Conservation (phyloP, 1,140 invertebrate species). For the Oscheius sp. region DNA sequence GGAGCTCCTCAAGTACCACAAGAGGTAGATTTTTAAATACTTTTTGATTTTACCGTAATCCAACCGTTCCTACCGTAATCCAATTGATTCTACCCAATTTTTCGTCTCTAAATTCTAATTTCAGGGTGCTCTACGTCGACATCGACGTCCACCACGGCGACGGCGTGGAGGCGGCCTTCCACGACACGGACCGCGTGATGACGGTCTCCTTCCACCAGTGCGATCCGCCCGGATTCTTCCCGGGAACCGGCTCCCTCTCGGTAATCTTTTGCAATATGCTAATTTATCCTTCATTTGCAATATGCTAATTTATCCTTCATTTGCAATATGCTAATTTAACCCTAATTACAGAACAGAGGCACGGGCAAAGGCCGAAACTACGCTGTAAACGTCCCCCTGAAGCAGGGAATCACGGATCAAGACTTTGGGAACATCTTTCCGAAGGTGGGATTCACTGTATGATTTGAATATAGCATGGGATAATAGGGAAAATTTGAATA, state of each 20-base stretch:
- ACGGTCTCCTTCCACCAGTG: constrained; percentile 87
- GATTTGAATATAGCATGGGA: neutral
- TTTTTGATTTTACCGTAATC: too few relatives aligned
- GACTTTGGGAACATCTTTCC: constrained; percentile 78
- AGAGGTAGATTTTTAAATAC: constrained; percentile 2
- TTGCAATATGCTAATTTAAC: neutral
- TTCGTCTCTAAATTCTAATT: too few relatives aligned
- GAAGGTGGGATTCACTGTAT: constrained; percentile 66
- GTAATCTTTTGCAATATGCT: constrained; percentile 54
- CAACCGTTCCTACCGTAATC: too few relatives aligned
- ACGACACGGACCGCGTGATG: constrained; percentile 84
- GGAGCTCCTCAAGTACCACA: constrained; percentile 72
- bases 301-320: neutral
- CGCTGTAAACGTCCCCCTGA: constrained; percentile 64
- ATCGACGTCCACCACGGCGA: constrained; percentile 88
- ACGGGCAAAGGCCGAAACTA: constrained; percentile 65
- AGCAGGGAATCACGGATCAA: constrained; percentile 66
- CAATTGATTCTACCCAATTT: too few relatives aligned
- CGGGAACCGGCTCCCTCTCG: constrained; percentile 78
- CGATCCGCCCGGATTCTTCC: constrained; percentile 88
- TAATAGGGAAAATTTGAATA: too few relatives aligned
- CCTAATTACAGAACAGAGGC: constrained; percentile 63
- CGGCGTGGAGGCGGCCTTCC: constrained; percentile 85
- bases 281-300: neutral
- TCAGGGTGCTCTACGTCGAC: constrained; percentile 81